Conservation (phyloP, 2,888 invertebrate species). For the Tillus elongatus region DNA sequence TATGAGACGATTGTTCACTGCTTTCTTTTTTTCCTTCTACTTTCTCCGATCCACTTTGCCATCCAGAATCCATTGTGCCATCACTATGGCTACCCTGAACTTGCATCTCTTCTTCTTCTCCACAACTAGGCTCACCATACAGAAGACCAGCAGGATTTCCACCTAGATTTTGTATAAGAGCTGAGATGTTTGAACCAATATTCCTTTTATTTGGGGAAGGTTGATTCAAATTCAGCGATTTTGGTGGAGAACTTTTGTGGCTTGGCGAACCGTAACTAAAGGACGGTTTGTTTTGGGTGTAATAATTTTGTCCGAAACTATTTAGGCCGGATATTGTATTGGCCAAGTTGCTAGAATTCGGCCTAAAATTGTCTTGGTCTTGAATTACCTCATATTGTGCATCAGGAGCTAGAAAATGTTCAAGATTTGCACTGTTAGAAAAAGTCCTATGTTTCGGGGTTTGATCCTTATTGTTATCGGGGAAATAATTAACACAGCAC, state of each 20-base stretch:
- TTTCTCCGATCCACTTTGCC: constrained; percentile 60
- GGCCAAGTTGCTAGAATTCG: constrained; percentile 35
- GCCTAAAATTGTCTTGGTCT: constrained; percentile 37
- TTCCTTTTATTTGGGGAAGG: constrained; percentile 28
- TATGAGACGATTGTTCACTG: constrained; percentile 25
- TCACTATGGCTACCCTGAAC: constrained; percentile 39
- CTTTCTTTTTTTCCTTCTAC: constrained; percentile 37
- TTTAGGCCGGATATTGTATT: constrained; percentile 40
- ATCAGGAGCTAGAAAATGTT: constrained; percentile 49
- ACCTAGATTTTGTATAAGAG: constrained; percentile 43
- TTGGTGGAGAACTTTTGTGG: constrained; percentile 35
- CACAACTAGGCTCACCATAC: constrained; percentile 37
- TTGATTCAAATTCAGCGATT: constrained; percentile 27
- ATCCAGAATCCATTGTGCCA: constrained; percentile 57
- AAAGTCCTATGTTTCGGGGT: constrained; percentile 24
- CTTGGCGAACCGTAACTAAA: constrained; percentile 27
- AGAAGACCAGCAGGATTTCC: constrained; percentile 41
- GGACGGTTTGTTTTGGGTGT: constrained; percentile 28
- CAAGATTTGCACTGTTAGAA: constrained; percentile 20
- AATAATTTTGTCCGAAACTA: constrained; percentile 37
- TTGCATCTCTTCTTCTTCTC: constrained; percentile 36
- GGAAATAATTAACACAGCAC: constrained; percentile 34
- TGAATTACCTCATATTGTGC: constrained; percentile 56
- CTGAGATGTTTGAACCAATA: constrained; percentile 43
- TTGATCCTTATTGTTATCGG: constrained; percentile 26